phyloP scores from a whole-genome alignment of 2,797 vertebrate genomes.

The Hoplostethus mediterraneus region DNA sequence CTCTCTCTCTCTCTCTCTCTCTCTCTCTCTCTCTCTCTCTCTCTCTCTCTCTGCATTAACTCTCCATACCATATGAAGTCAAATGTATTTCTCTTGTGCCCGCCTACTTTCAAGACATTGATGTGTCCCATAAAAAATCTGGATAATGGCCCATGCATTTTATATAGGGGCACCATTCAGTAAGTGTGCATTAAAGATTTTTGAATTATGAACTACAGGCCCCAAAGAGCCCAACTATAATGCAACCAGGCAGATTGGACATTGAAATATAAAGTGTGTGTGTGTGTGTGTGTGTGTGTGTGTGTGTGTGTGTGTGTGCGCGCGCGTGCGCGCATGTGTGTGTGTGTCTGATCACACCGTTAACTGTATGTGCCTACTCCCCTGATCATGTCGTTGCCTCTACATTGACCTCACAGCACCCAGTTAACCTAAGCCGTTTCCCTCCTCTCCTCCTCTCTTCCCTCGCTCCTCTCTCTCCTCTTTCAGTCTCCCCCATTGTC shows the following conservation, averaged over 20 bases:
- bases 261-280: constrained; percentile 11
- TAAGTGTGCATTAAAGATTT: constrained; percentile 18
- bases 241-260: not conserved
- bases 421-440: constrained; percentile 44
- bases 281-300: not conserved
- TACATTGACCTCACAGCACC: constrained; percentile 30
- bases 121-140: constrained; percentile 20
- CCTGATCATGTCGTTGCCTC: constrained; percentile 34
- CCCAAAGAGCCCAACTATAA: constrained; percentile 1
- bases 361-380: constrained; percentile 14
- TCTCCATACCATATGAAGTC: constrained; percentile 33
- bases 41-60: constrained; percentile 12
- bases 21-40: not conserved
- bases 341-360: constrained; percentile 3
- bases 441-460: not conserved
- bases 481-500: not conserved
- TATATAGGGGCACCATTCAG: constrained; percentile 14
- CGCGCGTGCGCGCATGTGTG: not conserved
- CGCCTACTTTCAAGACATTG: constrained; percentile 13
- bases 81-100: constrained; percentile 61
- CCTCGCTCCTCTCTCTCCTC: too few relatives aligned
- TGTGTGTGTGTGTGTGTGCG: too few relatives aligned
- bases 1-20: not conserved
- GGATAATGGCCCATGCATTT: constrained; percentile 39
- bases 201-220: constrained; percentile 37